Base-by-base conservation (phyloP, 2,113 vertebrate genomes). In the Ictalurus punctatus region DNA sequence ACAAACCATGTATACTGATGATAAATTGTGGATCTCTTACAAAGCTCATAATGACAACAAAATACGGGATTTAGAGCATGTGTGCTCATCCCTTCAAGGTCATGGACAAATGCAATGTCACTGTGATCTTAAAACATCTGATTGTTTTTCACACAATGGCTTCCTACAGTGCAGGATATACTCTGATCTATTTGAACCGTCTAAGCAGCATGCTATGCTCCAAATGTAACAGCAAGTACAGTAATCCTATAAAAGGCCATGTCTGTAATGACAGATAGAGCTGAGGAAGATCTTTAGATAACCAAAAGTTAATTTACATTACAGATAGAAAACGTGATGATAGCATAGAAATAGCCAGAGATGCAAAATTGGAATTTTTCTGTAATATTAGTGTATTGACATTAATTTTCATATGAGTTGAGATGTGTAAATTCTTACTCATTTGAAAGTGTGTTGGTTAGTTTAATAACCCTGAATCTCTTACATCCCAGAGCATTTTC, bases 101-200 rank as follows among this genome's bases (percentile, higher is more conserved):
- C 87, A 88, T 76, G 81, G 54, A 44, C 87, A 88, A 71, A 88
- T 58, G 30, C 59, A 88, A 40, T 87, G 86, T 87, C 86, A 52
- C 76, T 67, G 61, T 81, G 21, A 48, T 67, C 76, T 87, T 54
- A 87, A 54, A 82, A 82, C 63, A 40, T 79, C 56, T 48, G 58
- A 63, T 79, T 76, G 23, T n/a, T 37, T 87, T 87, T 67, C 69
- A 71, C 63, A 71, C 61, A 86, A 59, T 74, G 21, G n/a, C 84
- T 37, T 86, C 52, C 84, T 30, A 40, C 69, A 86, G 84, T 54
- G 21, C 44, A 71, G 65, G 23, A 54, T 74, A 69, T 58, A 37
- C 52, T 27, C 21, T 58, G 52, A 37, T 27, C 65, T 67, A 44
- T 83, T 54, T 37, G 48, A 37, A 67, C 59, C 52, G 69, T 63